These are phyloP conservation scores for Pangasius sanitwongsei DNA, from an alignment of 2,797 vertebrate species.

Conservation along the genomic window DNA sequence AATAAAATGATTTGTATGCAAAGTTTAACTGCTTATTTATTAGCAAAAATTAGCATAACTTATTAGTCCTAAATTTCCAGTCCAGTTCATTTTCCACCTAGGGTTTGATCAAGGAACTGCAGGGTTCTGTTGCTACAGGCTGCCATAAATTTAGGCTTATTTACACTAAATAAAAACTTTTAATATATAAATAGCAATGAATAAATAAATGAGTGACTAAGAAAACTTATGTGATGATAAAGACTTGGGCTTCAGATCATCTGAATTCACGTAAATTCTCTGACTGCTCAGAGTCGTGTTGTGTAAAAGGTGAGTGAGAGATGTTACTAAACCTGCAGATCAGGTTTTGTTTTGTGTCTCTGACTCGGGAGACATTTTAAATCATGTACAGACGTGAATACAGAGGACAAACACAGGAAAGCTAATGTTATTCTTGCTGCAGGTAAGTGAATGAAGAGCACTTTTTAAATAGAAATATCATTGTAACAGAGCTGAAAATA, in stretches of 20 bases:
- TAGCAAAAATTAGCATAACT: neutral
- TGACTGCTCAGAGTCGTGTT: neutral
- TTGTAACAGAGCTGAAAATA: neutral
- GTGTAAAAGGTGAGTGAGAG: neutral
- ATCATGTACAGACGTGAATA: constrained; percentile 28
- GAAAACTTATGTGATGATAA: neutral
- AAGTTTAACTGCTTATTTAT: neutral
- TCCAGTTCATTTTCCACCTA: neutral
- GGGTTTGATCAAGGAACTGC: neutral
- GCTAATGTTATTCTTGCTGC: constrained; percentile 69
- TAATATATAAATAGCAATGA: too few relatives aligned
- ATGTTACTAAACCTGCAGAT: constrained; percentile 46
- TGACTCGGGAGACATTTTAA: constrained; percentile 11
- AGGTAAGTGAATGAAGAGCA: constrained; percentile 63
- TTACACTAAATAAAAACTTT: neutral
- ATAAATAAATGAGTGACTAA: neutral
- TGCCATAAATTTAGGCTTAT: neutral
- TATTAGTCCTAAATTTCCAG: neutral
- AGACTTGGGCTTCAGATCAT: neutral
- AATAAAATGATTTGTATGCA: neutral
- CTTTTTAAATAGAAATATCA: neutral
- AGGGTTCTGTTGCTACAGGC: neutral
- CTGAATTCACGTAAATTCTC: neutral
- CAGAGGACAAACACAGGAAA: constrained; percentile 34
- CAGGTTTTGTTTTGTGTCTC: constrained; percentile 35